Conservation (phyloP, 2,888 invertebrate genomes). For the Athetis lepigone region DNA sequence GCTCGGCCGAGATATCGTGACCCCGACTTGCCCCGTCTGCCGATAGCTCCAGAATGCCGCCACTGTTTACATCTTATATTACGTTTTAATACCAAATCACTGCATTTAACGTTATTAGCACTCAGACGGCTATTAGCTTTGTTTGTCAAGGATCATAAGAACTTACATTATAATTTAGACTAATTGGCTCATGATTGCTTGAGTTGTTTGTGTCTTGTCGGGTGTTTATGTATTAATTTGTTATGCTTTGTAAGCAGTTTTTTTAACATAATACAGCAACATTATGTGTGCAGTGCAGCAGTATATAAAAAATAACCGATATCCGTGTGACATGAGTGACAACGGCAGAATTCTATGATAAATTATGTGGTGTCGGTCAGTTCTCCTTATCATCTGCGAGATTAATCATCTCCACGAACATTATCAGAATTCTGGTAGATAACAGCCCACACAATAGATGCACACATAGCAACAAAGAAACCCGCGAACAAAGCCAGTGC, state of each 20-base stretch:
- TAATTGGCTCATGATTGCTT: constrained; percentile 41
- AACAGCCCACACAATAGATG: constrained; percentile 62
- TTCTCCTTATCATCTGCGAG: constrained; percentile 49
- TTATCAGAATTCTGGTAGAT: constrained; percentile 69
- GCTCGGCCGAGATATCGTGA: constrained; percentile 70
- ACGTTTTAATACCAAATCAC: constrained; percentile 62
- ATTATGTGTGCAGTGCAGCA: not conserved
- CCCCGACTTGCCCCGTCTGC: constrained; percentile 71
- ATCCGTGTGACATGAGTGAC: constrained; percentile 22
- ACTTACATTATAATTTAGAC: constrained; percentile 48
- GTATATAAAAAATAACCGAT: constrained; percentile 3
- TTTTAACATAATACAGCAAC: not conserved
- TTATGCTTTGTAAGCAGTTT: not conserved
- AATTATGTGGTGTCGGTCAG: constrained; percentile 43
- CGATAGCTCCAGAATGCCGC: constrained; percentile 67
- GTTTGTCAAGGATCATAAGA: constrained; percentile 44
- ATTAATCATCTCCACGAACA: constrained; percentile 63
- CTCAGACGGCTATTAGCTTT: constrained; percentile 47
- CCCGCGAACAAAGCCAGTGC: constrained; percentile 79
- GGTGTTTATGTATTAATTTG: constrained; percentile 1
- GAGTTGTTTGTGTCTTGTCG: constrained; percentile 2
- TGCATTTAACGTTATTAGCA: constrained; percentile 37
- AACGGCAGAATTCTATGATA: constrained; percentile 27
- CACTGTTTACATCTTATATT: constrained; percentile 63
- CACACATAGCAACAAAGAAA: constrained; percentile 80